Percentiles rank a stretch among this genome's conserved stretches.
phyloP scores from a whole-genome alignment of 2,113 vertebrate species.

The Anarrhichthys ocellatus region DNA sequence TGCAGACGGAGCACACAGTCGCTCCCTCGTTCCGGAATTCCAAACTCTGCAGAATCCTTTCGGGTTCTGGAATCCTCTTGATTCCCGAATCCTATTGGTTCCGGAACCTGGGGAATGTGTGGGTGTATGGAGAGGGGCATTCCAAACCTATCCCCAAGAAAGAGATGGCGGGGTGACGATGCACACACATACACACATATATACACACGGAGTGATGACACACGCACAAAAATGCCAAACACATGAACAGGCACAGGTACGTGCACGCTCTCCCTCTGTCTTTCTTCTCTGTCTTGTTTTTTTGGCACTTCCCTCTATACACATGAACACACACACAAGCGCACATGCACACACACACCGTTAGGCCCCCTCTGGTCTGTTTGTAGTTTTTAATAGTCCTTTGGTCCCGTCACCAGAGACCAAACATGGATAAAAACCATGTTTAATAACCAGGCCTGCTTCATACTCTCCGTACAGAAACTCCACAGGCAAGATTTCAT shows the following conservation, averaged over 20 bases:
- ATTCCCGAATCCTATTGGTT: not conserved
- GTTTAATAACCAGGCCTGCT: slow-evolving; percentile 69
- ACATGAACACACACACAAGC: not conserved
- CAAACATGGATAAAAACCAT: slow-evolving; percentile 68
- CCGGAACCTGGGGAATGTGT: not conserved
- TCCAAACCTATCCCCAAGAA: not conserved
- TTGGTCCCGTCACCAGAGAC: slow-evolving; percentile 72
- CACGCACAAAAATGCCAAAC: slow-evolving; percentile 5
- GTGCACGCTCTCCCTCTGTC: not conserved
- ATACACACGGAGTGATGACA: slow-evolving; percentile 5
- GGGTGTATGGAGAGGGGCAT: not conserved
- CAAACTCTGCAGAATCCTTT: not conserved
- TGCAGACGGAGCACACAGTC: not conserved
- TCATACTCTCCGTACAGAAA: slow-evolving; percentile 78
- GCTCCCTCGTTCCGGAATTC: not conserved
- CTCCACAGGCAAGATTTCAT: slow-evolving; percentile 69
- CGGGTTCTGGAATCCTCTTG: not conserved
- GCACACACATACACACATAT: slow-evolving; percentile 9
- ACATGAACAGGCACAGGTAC: not conserved
- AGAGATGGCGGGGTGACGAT: not conserved
- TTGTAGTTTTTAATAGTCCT: slow-evolving; percentile 59
- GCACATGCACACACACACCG: slow-evolving; percentile 12
- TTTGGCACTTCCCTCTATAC: slow-evolving; percentile 40
- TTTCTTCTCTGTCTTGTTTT: slow-evolving; percentile 21
- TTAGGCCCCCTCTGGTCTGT: slow-evolving; percentile 71